Conservation (phyloP, 2,888 invertebrate genomes). For the Rhyacophila evoluta region DNA sequence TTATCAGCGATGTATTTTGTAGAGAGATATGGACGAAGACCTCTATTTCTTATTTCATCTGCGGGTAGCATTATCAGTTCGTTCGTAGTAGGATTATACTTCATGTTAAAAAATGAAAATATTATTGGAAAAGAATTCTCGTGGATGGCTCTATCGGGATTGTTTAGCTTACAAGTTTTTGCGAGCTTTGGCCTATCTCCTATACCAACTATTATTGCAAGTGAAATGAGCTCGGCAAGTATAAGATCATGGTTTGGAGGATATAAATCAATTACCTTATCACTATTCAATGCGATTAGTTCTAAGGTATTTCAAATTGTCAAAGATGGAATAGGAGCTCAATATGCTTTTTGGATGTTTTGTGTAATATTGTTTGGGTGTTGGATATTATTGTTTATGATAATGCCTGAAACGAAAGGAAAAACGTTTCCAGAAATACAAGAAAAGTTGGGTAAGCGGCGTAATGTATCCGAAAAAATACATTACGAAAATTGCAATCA, state of each 20-base stretch:
- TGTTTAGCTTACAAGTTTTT: conserved; percentile 30
- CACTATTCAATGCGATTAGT: conserved; percentile 11
- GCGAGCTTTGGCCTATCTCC: conserved; percentile 9
- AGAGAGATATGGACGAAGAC: conserved; percentile 8
- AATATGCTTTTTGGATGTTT: conserved; percentile 32
- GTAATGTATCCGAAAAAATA: background rate
- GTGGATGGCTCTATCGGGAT: conserved; percentile 3
- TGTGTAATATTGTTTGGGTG: background rate
- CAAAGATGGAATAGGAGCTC: conserved; percentile 17
- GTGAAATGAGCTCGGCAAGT: conserved; percentile 36
- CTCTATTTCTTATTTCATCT: conserved; percentile 3
- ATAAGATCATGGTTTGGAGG: conserved; percentile 41
- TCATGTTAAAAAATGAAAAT: background rate
- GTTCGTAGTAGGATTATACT: background rate
- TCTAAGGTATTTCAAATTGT: conserved; percentile 33
- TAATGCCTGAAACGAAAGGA: conserved; percentile 40
- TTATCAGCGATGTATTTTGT: background rate
- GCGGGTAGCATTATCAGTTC: background rate
- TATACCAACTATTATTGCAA: conserved; percentile 26
- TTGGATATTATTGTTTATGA: background rate
- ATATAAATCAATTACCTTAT: conserved; percentile 31
- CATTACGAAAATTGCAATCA: background rate
- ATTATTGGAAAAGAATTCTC: conserved; percentile 22
- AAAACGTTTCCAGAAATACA: conserved; percentile 41
- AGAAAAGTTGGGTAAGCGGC: background rate